phyloP scores from a whole-genome alignment of 2,888 invertebrate genomes.

The Therioaphis trifolii region DNA sequence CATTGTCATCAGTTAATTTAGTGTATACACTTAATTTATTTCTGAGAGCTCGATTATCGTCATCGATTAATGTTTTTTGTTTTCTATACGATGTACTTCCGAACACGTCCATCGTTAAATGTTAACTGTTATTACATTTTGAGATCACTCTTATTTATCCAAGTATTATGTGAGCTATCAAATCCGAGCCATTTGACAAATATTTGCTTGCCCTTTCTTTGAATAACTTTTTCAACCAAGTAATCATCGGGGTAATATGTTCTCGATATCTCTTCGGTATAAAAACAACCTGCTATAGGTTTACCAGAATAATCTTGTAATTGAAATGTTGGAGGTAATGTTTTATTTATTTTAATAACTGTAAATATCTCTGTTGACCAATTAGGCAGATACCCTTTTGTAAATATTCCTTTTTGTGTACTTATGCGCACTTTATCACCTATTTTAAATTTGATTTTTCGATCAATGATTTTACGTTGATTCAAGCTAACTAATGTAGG shows the following conservation, averaged over 20 bases:
- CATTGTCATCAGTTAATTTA: no score
- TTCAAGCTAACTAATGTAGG: background rate
- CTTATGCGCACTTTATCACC: background rate
- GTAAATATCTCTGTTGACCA: background rate
- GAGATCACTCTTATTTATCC: background rate
- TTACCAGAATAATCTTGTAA: conserved; percentile 12
- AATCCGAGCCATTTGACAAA: conserved; percentile 66
- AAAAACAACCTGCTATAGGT: conserved; percentile 67
- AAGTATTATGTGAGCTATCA: background rate
- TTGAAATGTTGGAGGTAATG: background rate
- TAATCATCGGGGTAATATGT: conserved; percentile 66
- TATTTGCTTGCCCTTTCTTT: conserved; percentile 65
- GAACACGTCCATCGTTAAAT: background rate
- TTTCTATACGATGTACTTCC: background rate
- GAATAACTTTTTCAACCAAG: conserved; percentile 66
- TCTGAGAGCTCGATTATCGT: no score
- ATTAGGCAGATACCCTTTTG: no score
- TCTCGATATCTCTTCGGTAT: conserved; percentile 66
- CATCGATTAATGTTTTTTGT: no score
- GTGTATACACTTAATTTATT: no score
- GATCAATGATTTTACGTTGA: background rate
- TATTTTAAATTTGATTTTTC: background rate
- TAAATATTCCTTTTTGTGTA: no score
- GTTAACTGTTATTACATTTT: background rate
- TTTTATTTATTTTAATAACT: conserved; percentile 2